Evolutionary conservation across 2,797 vertebrate species (phyloP).

Genomic region (Falco biarmicus): DNA sequence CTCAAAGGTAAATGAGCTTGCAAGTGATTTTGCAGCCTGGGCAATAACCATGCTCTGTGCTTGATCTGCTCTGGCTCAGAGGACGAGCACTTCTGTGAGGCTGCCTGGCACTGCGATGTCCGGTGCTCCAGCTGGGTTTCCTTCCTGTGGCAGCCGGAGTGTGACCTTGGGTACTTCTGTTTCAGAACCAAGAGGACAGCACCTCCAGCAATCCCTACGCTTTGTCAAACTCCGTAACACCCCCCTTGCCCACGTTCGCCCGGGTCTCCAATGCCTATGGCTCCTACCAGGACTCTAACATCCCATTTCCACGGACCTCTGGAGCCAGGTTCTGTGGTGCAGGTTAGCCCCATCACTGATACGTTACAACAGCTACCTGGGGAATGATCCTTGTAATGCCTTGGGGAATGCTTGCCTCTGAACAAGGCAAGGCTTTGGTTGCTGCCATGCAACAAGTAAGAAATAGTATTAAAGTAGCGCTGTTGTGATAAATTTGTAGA

Average conservation of each 20-base stretch:
- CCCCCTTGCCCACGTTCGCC: constrained; percentile 90
- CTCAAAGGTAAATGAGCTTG: not conserved
- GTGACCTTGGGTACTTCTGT: constrained; percentile 52
- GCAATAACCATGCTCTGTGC: not conserved
- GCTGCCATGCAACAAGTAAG: not conserved
- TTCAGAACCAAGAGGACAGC: constrained; percentile 91
- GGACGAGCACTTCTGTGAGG: not conserved
- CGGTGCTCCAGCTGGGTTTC: not conserved
- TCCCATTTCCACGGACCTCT: constrained; percentile 95
- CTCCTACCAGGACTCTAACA: constrained; percentile 95
- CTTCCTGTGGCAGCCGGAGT: not conserved
- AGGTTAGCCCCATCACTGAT: constrained; percentile 72
- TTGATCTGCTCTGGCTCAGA: not conserved
- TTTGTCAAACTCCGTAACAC: constrained; percentile 88
- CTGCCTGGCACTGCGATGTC: not conserved
- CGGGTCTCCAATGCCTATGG: constrained; percentile 94
- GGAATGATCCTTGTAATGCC: not conserved
- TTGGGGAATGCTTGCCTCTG: not conserved
- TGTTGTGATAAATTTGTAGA: not conserved
- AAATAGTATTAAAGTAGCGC: not conserved
- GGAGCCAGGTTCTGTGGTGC: constrained; percentile 96
- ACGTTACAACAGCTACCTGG: accelerated
- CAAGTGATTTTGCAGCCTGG: not conserved
- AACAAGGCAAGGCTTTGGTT: not conserved
- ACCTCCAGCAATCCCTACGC: constrained; percentile 85